A percentile compares a stretch with the other conserved stretches of the same genome.
These are phyloP conservation scores for Theretra japonica DNA, from an alignment of 2,888 invertebrate genomes.

Conservation along the genomic window DNA sequence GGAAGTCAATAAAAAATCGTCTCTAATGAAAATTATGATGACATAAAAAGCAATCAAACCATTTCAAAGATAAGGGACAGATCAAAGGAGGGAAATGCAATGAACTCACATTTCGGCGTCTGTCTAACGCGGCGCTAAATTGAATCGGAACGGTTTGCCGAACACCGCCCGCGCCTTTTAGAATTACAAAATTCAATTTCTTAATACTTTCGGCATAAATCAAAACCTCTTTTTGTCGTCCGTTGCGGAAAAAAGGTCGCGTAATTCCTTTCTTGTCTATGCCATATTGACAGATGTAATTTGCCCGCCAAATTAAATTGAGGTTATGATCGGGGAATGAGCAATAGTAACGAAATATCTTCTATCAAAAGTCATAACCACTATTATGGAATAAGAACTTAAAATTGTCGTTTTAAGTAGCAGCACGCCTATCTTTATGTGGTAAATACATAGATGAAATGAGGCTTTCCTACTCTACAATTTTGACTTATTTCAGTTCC, in stretches of 20 bases:
- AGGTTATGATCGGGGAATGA: neutral
- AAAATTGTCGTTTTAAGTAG: too few species aligned
- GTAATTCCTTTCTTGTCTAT: conserved; percentile 17
- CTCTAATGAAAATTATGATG: conserved; percentile 52
- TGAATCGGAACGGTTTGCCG: conserved; percentile 68
- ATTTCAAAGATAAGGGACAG: conserved; percentile 59
- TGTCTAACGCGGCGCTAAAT: conserved; percentile 70
- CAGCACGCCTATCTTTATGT: too few species aligned
- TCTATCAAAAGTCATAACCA: too few species aligned
- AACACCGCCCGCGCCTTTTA: conserved; percentile 59
- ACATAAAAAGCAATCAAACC: conserved; percentile 63
- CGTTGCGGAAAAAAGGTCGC: conserved; percentile 23
- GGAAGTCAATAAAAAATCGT: conserved; percentile 37
- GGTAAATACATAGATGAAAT: too few species aligned
- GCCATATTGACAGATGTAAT: neutral
- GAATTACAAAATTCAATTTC: conserved; percentile 71
- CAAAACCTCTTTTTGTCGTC: conserved; percentile 43
- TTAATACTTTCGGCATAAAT: conserved; percentile 61
- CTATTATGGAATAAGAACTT: too few species aligned
- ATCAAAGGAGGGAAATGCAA: conserved; percentile 73
- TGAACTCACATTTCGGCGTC: conserved; percentile 66
- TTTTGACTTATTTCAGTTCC: too few species aligned
- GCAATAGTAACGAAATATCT: too few species aligned
- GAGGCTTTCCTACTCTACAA: too few species aligned
- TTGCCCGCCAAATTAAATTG: conserved; percentile 4